Percentiles rank a stretch among this genome's conserved stretches.
Evolutionary conservation across 2,888 invertebrate species (phyloP).

Genomic region (Acanthacorydalis orientalis): DNA sequence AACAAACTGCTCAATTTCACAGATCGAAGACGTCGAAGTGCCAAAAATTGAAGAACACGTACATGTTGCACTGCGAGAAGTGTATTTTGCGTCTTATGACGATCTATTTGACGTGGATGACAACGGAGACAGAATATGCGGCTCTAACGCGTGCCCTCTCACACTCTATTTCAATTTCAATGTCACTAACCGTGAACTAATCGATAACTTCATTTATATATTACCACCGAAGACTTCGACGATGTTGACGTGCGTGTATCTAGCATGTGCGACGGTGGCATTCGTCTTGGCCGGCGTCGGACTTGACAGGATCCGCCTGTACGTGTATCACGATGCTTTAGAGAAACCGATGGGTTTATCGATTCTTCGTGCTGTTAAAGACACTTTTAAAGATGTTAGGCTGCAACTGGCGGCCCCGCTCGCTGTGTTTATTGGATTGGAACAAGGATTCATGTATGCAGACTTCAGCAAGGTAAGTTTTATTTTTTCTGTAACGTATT

Average conservation of each 20-base stretch:
- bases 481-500: not conserved
- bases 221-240: constrained; percentile 23
- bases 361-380: constrained; percentile 29
- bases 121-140: constrained; percentile 36
- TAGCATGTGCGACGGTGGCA: constrained; percentile 27
- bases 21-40: not conserved
- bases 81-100: constrained; percentile 20
- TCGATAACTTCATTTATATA: constrained; percentile 12
- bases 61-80: constrained; percentile 3
- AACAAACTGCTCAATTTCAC: constrained; percentile 4
- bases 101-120: constrained; percentile 35
- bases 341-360: constrained; percentile 27
- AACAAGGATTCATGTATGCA: constrained; percentile 70
- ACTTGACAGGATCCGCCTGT: constrained; percentile 35
- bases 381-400: constrained; percentile 40
- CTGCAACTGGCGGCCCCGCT: constrained; percentile 57
- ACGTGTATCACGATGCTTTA: constrained; percentile 34
- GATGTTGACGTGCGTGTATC: constrained; percentile 25
- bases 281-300: constrained; percentile 26
- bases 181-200: constrained; percentile 9
- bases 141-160: constrained; percentile 36
- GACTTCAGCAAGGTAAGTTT: constrained; percentile 57
- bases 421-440: constrained; percentile 65
- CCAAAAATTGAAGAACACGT: constrained; percentile 1
- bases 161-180: constrained; percentile 7